phyloP scores from a whole-genome alignment of 2,113 vertebrate species.

The Pyxicephalus adspersus region DNA sequence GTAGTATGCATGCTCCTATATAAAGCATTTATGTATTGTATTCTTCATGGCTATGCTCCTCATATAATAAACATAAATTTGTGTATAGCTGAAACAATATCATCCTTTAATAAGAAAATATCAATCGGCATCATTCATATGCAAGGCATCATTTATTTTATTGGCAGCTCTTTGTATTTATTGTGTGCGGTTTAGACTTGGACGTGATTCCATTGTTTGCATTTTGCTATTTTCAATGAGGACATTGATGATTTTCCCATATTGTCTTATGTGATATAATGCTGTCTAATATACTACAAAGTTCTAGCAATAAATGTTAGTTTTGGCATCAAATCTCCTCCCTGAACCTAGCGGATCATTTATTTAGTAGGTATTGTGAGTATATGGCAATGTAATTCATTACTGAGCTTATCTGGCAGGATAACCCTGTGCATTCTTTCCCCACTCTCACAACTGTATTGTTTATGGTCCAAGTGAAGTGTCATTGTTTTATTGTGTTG shows the following conservation, averaged over 20 bases:
- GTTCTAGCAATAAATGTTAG: not conserved
- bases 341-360: not conserved
- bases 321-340: not conserved
- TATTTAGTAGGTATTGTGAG: not conserved
- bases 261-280: not conserved
- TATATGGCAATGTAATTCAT: slow-evolving; percentile 3
- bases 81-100: too few species aligned
- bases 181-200: too few species aligned
- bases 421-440: not conserved
- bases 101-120: too few species aligned
- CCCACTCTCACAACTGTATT: not conserved
- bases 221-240: too few species aligned
- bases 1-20: too few species aligned
- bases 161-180: too few species aligned
- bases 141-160: too few species aligned
- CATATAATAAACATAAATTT: too few species aligned
- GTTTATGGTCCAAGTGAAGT: slow-evolving; percentile 38
- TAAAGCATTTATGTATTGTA: too few species aligned
- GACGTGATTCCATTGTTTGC: too few species aligned
- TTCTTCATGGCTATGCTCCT: too few species aligned
- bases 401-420: not conserved
- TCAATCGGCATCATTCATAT: too few species aligned
- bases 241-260: not conserved
- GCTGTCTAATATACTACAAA: not conserved
- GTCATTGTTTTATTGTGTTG: slow-evolving; percentile 50